A percentile compares a stretch with the other conserved stretches of the same genome.
Conservation (phyloP, 2,888 invertebrate genomes). For the Drosophila stalkeri region DNA sequence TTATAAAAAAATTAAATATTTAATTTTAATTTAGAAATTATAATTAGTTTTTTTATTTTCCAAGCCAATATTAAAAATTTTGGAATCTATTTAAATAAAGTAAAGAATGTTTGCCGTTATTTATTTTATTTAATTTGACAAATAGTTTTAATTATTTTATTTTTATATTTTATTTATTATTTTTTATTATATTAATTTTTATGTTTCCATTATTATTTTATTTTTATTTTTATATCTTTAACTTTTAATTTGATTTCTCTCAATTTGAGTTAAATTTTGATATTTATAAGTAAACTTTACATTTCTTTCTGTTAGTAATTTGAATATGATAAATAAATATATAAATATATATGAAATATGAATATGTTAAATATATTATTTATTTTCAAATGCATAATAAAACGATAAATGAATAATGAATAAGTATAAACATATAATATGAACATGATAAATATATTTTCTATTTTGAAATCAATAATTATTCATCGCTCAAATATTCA, state of each 20-base stretch:
- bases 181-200: no score
- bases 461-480: not conserved
- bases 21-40: no score
- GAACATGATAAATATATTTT: not conserved
- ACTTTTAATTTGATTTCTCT: no score
- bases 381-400: no score
- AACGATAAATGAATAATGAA: not conserved
- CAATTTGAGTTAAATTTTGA: no score
- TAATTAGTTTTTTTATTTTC: not conserved
- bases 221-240: not conserved
- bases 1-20: no score
- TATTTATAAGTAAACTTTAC: not conserved
- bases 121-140: no score
- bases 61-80: not conserved
- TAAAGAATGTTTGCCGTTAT: no score
- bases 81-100: no score
- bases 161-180: no score
- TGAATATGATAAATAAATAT: not conserved
- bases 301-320: not conserved
- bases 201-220: not conserved
- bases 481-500: not conserved
- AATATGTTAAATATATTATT: no score
- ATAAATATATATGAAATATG: not conserved
- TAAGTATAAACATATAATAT: not conserved
- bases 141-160: no score